Evolutionary conservation across 2,797 vertebrate species (phyloP).

Genomic region (Anabas testudineus): DNA sequence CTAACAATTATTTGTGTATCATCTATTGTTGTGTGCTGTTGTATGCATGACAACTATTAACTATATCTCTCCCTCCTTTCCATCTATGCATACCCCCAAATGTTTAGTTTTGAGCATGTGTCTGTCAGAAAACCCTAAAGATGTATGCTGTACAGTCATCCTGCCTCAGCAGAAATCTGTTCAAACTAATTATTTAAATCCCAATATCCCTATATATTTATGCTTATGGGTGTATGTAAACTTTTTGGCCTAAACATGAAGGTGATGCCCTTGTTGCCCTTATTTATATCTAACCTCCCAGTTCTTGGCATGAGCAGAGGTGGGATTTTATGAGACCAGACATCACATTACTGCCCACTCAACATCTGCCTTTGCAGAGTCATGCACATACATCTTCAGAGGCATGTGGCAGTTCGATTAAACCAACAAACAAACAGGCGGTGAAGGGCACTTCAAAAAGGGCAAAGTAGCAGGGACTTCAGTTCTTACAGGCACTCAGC

Average conservation of each 20-base stretch:
- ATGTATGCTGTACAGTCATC: too few relatives aligned
- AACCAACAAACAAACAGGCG: background rate
- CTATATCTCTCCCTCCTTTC: too few relatives aligned
- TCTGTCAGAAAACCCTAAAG: too few relatives aligned
- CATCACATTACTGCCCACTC: slow-evolving; percentile 41
- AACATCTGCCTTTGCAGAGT: slow-evolving; percentile 33
- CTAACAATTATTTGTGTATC: background rate
- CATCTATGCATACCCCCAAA: too few relatives aligned
- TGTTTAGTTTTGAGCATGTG: too few relatives aligned
- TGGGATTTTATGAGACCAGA: slow-evolving; percentile 38
- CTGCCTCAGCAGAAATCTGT: too few relatives aligned
- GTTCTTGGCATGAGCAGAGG: slow-evolving; percentile 29
- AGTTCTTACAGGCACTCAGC: background rate
- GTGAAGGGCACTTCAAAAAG: slow-evolving; percentile 1
- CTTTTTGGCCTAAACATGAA: background rate
- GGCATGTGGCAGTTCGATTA: slow-evolving; percentile 7
- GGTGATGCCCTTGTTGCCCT: slow-evolving; percentile 24
- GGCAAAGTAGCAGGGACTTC: background rate
- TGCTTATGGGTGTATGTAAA: too few relatives aligned
- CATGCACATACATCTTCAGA: slow-evolving; percentile 21
- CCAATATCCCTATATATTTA: too few relatives aligned
- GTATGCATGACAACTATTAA: too few relatives aligned
- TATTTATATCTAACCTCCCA: slow-evolving; percentile 4
- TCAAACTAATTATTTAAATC: too few relatives aligned
- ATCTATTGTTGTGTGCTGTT: too few relatives aligned